Evolutionary conservation across 2,797 vertebrate species (phyloP).

Genomic region (Tadarida brasiliensis): DNA sequence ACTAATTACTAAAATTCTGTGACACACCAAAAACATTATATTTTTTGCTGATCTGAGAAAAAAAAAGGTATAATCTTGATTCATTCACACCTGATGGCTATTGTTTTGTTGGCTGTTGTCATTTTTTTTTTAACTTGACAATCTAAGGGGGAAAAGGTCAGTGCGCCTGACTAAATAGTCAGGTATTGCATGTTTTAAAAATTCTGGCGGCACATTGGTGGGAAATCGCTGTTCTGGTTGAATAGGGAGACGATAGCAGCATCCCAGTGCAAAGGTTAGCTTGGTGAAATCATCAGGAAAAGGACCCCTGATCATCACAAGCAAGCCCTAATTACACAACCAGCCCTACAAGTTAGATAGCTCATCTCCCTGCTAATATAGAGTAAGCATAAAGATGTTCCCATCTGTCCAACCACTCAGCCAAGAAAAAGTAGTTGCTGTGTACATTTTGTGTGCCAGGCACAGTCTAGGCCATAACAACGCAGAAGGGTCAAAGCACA

Average conservation of each 20-base stretch:
- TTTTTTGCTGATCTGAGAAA: not conserved
- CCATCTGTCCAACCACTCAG: not conserved
- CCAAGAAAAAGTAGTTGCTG: not conserved
- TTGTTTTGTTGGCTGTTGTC: not conserved
- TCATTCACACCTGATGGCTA: not conserved
- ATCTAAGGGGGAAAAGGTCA: not conserved
- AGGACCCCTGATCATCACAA: not conserved
- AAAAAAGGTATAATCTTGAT: not conserved
- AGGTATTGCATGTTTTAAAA: not conserved
- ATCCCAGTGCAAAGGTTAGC: not conserved
- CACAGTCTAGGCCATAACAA: not conserved
- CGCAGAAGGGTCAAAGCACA: not conserved
- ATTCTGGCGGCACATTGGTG: not conserved
- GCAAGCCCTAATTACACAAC: not conserved
- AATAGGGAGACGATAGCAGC: not conserved
- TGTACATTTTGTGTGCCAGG: not conserved
- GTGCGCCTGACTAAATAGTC: not conserved
- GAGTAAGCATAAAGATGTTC: not conserved
- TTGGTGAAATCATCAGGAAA: not conserved
- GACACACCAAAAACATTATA: not conserved
- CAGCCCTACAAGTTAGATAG: not conserved
- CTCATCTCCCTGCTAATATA: not conserved
- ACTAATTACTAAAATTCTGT: not conserved
- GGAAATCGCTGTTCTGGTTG: not conserved
- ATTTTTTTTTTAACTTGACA: not conserved